Conservation (phyloP, 2,797 vertebrate genomes). For the Urophycis tenuis region DNA sequence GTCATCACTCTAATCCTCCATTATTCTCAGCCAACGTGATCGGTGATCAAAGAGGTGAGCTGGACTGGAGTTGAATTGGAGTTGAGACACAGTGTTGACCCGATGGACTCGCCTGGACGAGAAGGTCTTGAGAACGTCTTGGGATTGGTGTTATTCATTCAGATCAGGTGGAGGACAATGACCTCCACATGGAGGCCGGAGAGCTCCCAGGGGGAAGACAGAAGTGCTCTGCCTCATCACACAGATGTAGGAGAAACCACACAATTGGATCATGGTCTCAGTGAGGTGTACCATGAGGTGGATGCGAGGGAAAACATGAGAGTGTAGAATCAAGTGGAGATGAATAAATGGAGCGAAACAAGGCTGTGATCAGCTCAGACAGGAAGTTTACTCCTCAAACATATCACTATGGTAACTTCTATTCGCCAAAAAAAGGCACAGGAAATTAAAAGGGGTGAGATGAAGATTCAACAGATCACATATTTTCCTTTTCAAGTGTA, state of each 20-base stretch:
- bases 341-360: slow-evolving; percentile 8
- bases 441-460: slow-evolving; percentile 54
- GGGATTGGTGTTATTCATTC: neutral
- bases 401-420: slow-evolving; percentile 54
- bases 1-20: neutral
- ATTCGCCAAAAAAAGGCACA: slow-evolving; percentile 40
- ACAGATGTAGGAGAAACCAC: neutral
- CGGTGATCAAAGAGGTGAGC: neutral
- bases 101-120: neutral
- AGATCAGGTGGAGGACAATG: neutral
- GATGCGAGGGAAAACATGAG: neutral
- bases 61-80: neutral
- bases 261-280: neutral
- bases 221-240: neutral
- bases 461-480: slow-evolving; percentile 42
- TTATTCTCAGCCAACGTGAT: neutral
- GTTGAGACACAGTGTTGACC: neutral
- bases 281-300: neutral
- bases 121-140: neutral
- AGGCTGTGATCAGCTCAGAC: slow-evolving; percentile 43
- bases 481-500: slow-evolving; percentile 29
- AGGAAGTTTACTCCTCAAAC: slow-evolving; percentile 55
- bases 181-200: neutral
- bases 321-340: neutral
- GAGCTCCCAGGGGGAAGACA: neutral